phyloP scores from a whole-genome alignment of 1,140 invertebrate species.

The Hylaeus volcanicus region DNA sequence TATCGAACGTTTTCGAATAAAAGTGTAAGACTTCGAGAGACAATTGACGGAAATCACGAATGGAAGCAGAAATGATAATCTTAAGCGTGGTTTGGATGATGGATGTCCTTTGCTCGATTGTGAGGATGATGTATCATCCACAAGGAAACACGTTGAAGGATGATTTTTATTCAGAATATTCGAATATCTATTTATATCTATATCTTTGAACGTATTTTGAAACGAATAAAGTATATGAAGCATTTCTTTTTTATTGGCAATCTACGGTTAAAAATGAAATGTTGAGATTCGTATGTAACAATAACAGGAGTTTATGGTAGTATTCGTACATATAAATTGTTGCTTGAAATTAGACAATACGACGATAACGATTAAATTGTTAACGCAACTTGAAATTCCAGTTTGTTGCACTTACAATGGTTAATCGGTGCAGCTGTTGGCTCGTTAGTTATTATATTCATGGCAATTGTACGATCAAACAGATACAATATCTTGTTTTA shows the following conservation, averaged over 20 bases:
- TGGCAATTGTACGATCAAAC: constrained; percentile 20
- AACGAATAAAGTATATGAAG: not conserved
- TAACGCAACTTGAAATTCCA: not conserved
- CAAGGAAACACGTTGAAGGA: not conserved
- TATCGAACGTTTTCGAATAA: not conserved
- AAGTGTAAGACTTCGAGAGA: not conserved
- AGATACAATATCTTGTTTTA: constrained; percentile 14
- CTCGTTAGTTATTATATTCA: constrained; percentile 25
- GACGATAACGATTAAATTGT: not conserved
- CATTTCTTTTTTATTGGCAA: too few species aligned
- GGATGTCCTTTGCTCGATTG: not conserved
- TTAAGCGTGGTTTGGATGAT: too few species aligned
- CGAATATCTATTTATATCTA: too few species aligned
- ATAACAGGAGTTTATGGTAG: too few species aligned
- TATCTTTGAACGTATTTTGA: too few species aligned
- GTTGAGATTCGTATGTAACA: too few species aligned
- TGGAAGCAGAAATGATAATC: not conserved
- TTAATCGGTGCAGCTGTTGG: constrained; percentile 3
- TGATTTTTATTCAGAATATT: not conserved
- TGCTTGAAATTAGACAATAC: not conserved
- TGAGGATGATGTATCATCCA: not conserved
- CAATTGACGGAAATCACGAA: not conserved
- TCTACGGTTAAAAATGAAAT: too few species aligned
- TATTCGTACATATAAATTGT: not conserved
- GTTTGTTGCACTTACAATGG: not conserved